Conservation (phyloP, 1,140 invertebrate genomes). For the Drosophila micromelanica region DNA sequence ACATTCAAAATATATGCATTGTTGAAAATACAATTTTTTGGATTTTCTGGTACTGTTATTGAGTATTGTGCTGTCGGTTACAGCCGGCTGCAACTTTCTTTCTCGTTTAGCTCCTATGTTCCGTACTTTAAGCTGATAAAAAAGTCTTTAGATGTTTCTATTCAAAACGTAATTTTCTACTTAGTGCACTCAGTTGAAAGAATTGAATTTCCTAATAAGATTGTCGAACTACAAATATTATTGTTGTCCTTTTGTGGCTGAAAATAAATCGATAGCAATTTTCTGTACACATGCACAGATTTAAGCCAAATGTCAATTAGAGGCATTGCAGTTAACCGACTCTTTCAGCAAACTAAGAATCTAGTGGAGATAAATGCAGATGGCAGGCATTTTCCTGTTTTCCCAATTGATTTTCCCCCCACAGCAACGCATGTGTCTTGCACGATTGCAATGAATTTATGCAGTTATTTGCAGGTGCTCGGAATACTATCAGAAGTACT, state of each 20-base stretch:
- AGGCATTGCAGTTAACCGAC: too few relatives aligned
- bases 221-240: slow-evolving; percentile 3
- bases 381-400: slow-evolving; percentile 3
- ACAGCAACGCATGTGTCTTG: neutral
- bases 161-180: slow-evolving; percentile 5
- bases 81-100: too few relatives aligned
- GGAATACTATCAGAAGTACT: neutral
- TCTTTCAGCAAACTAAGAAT: neutral
- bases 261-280: neutral
- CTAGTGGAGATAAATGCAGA: neutral
- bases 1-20: too few relatives aligned
- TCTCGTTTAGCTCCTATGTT: too few relatives aligned
- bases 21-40: too few relatives aligned
- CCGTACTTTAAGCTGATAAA: neutral
- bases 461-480: neutral
- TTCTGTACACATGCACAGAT: neutral
- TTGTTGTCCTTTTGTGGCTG: neutral
- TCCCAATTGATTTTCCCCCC: slow-evolving; percentile 3
- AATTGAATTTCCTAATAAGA: slow-evolving; percentile 26
- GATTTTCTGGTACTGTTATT: too few relatives aligned
- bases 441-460: neutral
- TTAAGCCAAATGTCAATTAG: slow-evolving; percentile 6
- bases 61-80: too few relatives aligned
- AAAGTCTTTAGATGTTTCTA: neutral
- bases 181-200: slow-evolving; percentile 6